Percentiles rank a stretch among this genome's conserved stretches.
Evolutionary conservation across 2,797 vertebrate species (phyloP).

Genomic region (Novumbra hubbsi): DNA sequence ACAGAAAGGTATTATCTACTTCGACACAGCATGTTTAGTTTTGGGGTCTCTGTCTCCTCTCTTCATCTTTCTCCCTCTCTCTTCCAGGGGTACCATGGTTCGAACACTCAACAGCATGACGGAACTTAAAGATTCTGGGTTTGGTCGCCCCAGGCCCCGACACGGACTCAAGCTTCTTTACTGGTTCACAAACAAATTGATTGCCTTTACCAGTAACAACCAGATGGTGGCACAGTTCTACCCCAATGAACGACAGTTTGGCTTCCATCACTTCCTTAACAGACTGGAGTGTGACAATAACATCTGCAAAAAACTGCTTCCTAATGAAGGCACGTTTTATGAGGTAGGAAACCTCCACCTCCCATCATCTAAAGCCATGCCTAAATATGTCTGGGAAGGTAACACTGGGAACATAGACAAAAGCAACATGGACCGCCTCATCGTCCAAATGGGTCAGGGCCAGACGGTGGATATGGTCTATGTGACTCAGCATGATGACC

Average conservation of each 20-base stretch:
- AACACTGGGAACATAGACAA: not conserved
- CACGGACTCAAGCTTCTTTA: conserved; percentile 43
- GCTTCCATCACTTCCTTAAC: conserved; percentile 32
- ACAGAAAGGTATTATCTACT: too few species aligned
- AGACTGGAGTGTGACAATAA: conserved; percentile 17
- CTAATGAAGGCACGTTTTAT: not conserved
- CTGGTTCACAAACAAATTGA: conserved; percentile 35
- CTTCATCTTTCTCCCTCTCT: not conserved
- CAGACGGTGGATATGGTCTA: conserved; percentile 17
- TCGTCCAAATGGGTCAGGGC: not conserved
- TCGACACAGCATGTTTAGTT: too few species aligned
- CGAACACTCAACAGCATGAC: conserved; percentile 26
- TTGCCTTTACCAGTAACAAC: not conserved
- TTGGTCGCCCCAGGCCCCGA: conserved; percentile 24
- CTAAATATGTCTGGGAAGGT: not conserved
- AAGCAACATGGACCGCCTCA: conserved; percentile 38
- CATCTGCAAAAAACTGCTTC: not conserved
- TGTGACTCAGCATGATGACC: conserved; percentile 26
- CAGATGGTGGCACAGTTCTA: not conserved
- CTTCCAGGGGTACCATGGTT: not conserved
- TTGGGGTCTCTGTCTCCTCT: too few species aligned
- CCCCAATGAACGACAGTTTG: conserved; percentile 1
- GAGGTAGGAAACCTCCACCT: conserved; percentile 34
- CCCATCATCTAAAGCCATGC: not conserved
- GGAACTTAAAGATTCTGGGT: not conserved